Evolutionary conservation across 1,140 invertebrate species (phyloP), one percentile per base, ranked within the genome.

Genomic region (Drosophila tristis): DNA sequence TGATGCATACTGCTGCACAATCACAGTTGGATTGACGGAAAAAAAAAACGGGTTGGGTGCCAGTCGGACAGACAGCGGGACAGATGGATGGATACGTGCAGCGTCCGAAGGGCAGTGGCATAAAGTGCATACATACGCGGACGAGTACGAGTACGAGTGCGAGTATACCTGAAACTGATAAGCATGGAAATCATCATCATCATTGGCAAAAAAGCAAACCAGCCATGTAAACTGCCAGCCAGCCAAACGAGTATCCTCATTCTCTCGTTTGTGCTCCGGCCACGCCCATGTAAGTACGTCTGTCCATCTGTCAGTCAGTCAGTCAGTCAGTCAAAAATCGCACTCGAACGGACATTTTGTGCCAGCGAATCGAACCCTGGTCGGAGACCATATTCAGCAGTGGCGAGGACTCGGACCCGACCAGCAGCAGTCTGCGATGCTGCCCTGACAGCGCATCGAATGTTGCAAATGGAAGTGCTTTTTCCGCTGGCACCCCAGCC

Each of bases 301-400:
- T 47, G 35, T 43, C 43, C 47, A 49, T 51, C 43, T 31, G 16
- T 16, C 16, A 16, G 42, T 26, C 26, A 5, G 26, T 26, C 26
- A 6, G 29, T 31, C 29, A 58, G 81, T 78, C 81, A 68, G 82
- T 86, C 82, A 86, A 68, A 86, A 87, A 70, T 51, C 75, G 74
- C 84, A 87, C 71, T 82, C 70, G 59, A 72, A 62, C 82, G 82
- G 70, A 78, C 82, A 87, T 82, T 86, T 76, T 80, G 63, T 73
- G 72, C 71, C 50, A 51, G 66, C 66, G 68, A 64, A 71, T 78
- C 70, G 53, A 85, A 80, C 68, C 42, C 55, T 61, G 60, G 59
- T 62, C 49, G 13, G 20, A 76, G 49, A 76, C 23, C 49, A 20
- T 29, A 49, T 71, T 45, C 45, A 66, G 39, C 47, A 50, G 54